Conservation (phyloP, 2,888 invertebrate genomes). For the Zelleria hepariella region DNA sequence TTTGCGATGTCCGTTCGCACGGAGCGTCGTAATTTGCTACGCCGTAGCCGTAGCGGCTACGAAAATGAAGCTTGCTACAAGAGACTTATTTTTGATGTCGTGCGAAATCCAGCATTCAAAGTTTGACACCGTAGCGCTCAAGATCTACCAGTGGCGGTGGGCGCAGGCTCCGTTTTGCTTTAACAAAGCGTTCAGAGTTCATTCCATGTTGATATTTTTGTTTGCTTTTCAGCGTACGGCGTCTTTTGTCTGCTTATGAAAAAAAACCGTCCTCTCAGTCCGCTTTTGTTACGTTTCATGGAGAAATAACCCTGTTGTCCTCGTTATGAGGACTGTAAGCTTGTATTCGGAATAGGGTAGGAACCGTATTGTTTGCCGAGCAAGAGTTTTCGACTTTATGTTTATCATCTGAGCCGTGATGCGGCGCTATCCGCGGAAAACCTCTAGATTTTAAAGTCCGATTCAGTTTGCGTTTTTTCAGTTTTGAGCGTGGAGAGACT, state of each 20-base stretch:
- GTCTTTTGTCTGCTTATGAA: constrained; percentile 41
- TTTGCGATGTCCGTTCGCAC: no score
- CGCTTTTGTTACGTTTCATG: constrained; percentile 37
- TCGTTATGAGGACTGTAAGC: constrained; percentile 5
- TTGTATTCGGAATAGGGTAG: neutral
- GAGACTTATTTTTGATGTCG: no score
- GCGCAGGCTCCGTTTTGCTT: constrained; percentile 15
- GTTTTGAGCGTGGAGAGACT: no score
- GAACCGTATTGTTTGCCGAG: constrained; percentile 1
- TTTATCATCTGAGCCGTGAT: constrained; percentile 3
- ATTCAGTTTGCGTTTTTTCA: no score
- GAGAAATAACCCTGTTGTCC: constrained; percentile 31
- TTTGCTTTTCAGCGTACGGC: constrained; percentile 35
- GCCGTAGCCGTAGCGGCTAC: no score
- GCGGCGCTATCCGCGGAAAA: neutral
- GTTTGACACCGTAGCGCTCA: neutral
- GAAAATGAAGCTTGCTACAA: no score
- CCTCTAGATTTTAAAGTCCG: no score
- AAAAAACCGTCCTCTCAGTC: constrained; percentile 27
- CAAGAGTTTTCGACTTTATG: constrained; percentile 2
- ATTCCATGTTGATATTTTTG: constrained; percentile 56
- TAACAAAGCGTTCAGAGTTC: constrained; percentile 20
- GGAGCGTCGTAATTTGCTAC: no score
- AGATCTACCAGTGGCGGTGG: neutral
- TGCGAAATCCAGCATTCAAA: no score